Evolutionary conservation across 2,113 vertebrate species (phyloP).

Genomic region (Gallinago media): DNA sequence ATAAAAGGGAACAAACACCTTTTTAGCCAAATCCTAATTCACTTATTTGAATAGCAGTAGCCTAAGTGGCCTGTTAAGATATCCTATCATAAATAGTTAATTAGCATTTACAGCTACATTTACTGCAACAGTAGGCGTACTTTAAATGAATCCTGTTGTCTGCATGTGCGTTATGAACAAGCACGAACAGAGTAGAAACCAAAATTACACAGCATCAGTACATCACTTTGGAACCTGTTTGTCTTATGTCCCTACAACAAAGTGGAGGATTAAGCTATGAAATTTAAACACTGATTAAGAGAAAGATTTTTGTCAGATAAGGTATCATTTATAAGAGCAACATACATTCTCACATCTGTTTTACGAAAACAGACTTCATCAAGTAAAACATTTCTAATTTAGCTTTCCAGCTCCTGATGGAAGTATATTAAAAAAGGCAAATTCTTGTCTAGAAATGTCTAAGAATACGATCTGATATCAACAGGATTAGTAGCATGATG

Average conservation of each 20-base stretch:
- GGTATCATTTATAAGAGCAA: background rate
- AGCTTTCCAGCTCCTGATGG: constrained; percentile 9
- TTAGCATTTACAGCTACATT: background rate
- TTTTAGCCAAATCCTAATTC: constrained; percentile 8
- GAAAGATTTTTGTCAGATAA: constrained; percentile 3
- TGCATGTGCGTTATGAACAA: background rate
- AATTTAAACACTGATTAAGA: background rate
- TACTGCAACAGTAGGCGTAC: background rate
- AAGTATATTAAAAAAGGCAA: background rate
- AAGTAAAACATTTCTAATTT: constrained; percentile 38
- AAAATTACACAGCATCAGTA: background rate
- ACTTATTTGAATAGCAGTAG: background rate
- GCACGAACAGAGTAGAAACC: background rate
- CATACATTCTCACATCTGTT: background rate
- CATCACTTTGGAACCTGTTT: background rate
- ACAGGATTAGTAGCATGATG: constrained; percentile 1
- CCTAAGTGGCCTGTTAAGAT: background rate
- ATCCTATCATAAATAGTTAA: constrained; percentile 31
- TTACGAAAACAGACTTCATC: constrained; percentile 19
- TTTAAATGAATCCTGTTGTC: background rate
- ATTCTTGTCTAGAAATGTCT: constrained; percentile 14
- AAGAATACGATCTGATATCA: constrained; percentile 23
- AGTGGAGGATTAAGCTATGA: background rate
- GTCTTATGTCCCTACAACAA: background rate
- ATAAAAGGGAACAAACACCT: constrained; percentile 37